phyloP scores from a whole-genome alignment of 1,140 invertebrate genomes.

The Branchinecta lynchi region DNA sequence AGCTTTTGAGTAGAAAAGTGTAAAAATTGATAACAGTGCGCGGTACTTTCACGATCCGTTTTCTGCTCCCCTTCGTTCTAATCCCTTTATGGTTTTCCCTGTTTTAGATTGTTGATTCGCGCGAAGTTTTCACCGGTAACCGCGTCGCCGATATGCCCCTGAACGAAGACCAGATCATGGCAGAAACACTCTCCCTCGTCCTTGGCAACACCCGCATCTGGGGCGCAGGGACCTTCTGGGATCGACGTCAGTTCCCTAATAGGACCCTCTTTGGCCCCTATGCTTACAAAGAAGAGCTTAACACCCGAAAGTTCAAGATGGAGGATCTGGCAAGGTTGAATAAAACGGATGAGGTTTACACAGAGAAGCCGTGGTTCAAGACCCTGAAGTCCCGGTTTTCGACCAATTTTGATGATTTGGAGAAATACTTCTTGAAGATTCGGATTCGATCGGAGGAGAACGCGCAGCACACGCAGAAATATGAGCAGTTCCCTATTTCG shows the following conservation, averaged over 20 bases:
- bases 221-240: constrained; percentile 84
- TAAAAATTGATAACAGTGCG: too few relatives aligned
- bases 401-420: constrained; percentile 76
- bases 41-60: too few relatives aligned
- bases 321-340: constrained; percentile 72
- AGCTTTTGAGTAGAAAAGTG: too few relatives aligned
- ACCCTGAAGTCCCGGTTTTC: constrained; percentile 81
- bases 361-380: constrained; percentile 69
- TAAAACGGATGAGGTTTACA: constrained; percentile 57
- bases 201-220: constrained; percentile 80
- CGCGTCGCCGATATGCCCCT: constrained; percentile 69
- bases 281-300: constrained; percentile 71
- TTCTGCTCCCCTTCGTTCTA: background rate
- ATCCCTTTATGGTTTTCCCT: constrained; percentile 26
- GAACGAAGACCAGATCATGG: constrained; percentile 85
- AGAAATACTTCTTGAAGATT: constrained; percentile 84
- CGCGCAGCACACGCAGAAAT: constrained; percentile 60
- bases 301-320: constrained; percentile 64
- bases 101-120: constrained; percentile 65
- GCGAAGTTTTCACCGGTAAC: constrained; percentile 84
- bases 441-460: constrained; percentile 75
- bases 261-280: constrained; percentile 82
- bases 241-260: constrained; percentile 87
- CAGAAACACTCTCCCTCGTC: constrained; percentile 74
- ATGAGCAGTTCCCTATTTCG: constrained; percentile 74